Evolutionary conservation across 1,140 invertebrate genomes (phyloP), one percentile per base, ranked within the genome.

Genomic region (Mamestra configurata): DNA sequence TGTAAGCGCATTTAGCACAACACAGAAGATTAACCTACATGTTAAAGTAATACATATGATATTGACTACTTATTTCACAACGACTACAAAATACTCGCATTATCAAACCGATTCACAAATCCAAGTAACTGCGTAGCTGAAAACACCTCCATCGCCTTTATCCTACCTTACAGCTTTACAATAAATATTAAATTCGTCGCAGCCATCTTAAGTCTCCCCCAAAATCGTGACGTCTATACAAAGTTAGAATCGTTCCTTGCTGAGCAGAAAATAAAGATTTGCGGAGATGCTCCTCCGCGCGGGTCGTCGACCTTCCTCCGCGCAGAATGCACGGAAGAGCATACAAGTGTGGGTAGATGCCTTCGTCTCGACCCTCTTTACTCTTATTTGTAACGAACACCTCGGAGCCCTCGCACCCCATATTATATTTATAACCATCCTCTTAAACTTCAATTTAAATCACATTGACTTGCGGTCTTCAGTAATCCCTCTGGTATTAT

Each of bases 281-380:
- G 86, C 90, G 83, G 86, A 86, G 88, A 90, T 89, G 84, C 86
- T 88, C 86, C 88, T 49, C 86, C 82, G 27, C 70, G 40, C 77
- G 77, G 90, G 89, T 90, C 86, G 85, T 81, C 80, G 84, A 87
- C 86, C 91, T 78, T 82, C 55, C 77, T 84, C 79, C 81, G 83
- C 82, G 81, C 83, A 90, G 85, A 88, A 89, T 91, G 88, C 85
- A 88, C 80, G 83, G 83, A 91, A 86, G 86, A 81, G 73, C 79
- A 82, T 81, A 66, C 68, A 79, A 80, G 77, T 81, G 80, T 82
- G 80, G 79, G 77, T 79, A 79, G 79, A 77, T 80, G 79, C 71
- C 83, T 83, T 77, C 82, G 79, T 78, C 80, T 82, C 82, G 81
- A 83, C 83, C 82, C 83, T 81, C 82, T 80, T 82, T 80, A 66